Conservation (phyloP, 2,113 vertebrate genomes). For the Burhinus oedicnemus region DNA sequence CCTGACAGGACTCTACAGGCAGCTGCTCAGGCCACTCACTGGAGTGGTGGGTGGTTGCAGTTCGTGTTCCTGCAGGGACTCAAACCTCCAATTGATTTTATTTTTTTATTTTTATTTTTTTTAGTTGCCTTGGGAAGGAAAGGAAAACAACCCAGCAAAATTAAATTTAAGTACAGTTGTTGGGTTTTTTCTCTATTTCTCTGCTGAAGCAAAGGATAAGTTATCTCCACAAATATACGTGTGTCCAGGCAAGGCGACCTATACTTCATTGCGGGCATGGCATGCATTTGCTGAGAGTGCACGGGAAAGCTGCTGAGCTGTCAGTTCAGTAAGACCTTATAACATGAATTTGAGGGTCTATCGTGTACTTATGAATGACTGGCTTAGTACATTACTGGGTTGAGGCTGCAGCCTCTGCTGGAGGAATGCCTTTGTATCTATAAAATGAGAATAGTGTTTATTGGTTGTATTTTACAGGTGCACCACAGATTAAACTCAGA, state of each 20-base stretch:
- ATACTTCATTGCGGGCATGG: not conserved
- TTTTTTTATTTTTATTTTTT: not conserved
- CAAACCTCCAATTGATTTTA: not conserved
- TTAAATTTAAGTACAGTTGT: not conserved
- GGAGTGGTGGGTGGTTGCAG: not conserved
- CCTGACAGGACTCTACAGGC: not conserved
- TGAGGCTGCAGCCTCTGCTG: rapidly evolving
- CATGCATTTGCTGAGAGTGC: not conserved
- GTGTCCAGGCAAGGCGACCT: not conserved
- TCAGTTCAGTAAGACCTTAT: not conserved
- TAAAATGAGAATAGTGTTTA: not conserved
- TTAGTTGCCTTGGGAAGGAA: not conserved
- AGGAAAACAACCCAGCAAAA: not conserved
- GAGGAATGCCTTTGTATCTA: not conserved
- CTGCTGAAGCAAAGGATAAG: not conserved
- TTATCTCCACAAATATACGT: not conserved
- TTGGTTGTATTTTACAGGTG: not conserved
- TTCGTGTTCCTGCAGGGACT: not conserved
- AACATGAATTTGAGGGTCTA: not conserved
- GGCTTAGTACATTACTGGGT: not conserved
- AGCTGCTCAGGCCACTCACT: not conserved
- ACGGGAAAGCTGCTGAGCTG: not conserved
- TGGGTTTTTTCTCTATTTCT: not conserved
- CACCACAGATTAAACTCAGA: not conserved
- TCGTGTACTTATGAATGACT: not conserved